These are phyloP conservation scores for Aplochiton taeniatus DNA, from an alignment of 2,797 vertebrate genomes.

Conservation along the genomic window DNA sequence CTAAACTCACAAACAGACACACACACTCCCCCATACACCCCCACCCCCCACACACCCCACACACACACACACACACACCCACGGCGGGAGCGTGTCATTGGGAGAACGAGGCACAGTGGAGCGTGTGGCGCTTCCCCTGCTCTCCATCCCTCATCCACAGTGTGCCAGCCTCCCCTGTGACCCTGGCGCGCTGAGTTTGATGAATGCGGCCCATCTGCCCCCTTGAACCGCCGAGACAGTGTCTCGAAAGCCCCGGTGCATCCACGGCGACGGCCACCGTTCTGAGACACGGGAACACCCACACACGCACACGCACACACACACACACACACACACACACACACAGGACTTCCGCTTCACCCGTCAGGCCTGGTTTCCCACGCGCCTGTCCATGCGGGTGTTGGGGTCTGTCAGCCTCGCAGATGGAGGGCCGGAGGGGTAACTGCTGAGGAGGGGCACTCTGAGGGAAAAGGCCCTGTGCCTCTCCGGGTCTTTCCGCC, in stretches of 20 bases:
- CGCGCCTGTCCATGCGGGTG: not conserved
- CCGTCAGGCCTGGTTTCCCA: not conserved
- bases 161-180: conserved; percentile 84
- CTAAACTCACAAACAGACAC: not conserved
- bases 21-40: not conserved
- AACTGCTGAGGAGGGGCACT: conserved; percentile 8
- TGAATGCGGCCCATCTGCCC: conserved; percentile 90
- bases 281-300: conserved; percentile 79
- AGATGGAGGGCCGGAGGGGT: conserved; percentile 41
- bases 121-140: conserved; percentile 71
- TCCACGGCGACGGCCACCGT: conserved; percentile 83
- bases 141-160: conserved; percentile 85
- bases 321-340: not conserved
- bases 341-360: not conserved
- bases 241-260: conserved; percentile 79
- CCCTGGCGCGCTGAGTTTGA: conserved; percentile 82
- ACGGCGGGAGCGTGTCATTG: conserved; percentile 27
- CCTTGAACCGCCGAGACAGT: conserved; percentile 82
- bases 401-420: conserved; percentile 26
- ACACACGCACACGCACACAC: conserved; percentile 13
- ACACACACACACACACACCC: conserved; percentile 13
- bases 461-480: not conserved
- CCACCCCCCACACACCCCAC: conserved; percentile 13
- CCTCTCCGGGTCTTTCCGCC: too few species aligned
- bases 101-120: conserved; percentile 65